A percentile compares a stretch with the other conserved stretches of the same genome.
Evolutionary conservation across 2,888 invertebrate species (phyloP).

Genomic region (Drosophila rellima): DNA sequence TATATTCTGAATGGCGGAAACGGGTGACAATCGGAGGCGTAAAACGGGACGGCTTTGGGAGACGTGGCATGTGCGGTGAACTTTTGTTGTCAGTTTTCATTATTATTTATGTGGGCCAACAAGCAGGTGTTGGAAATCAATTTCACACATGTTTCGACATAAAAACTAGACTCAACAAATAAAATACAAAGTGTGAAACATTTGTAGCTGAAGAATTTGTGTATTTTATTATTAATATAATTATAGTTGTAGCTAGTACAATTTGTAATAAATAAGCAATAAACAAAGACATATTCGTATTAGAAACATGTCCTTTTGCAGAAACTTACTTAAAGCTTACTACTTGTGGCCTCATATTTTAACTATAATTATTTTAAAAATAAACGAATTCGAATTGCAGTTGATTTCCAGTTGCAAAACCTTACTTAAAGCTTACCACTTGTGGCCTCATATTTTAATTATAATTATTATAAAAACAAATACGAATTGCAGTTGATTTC

Average conservation of each 20-base stretch:
- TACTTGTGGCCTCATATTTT: too few species aligned
- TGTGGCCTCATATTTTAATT: too few species aligned
- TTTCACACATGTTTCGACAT: conserved; percentile 20
- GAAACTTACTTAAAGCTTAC: too few species aligned
- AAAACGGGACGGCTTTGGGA: background rate
- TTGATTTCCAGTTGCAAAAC: background rate
- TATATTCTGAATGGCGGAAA: conserved; percentile 53
- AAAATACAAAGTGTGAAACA: background rate
- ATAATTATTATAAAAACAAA: too few species aligned
- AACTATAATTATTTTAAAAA: too few species aligned
- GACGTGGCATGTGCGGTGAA: conserved; percentile 38
- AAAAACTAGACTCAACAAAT: background rate
- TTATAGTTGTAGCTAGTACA: too few species aligned
- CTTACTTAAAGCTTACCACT: too few species aligned
- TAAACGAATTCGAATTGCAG: too few species aligned
- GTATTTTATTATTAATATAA: background rate
- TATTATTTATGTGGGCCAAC: conserved; percentile 19
- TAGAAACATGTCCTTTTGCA: background rate
- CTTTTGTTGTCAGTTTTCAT: conserved; percentile 35
- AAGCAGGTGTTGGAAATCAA: conserved; percentile 23
- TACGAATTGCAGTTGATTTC: background rate
- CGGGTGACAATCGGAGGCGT: conserved; percentile 26
- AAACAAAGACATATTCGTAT: background rate
- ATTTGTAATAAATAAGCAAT: background rate
- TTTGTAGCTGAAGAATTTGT: background rate